Conservation (phyloP, 2,797 vertebrate genomes). For the Vireo griseus region DNA sequence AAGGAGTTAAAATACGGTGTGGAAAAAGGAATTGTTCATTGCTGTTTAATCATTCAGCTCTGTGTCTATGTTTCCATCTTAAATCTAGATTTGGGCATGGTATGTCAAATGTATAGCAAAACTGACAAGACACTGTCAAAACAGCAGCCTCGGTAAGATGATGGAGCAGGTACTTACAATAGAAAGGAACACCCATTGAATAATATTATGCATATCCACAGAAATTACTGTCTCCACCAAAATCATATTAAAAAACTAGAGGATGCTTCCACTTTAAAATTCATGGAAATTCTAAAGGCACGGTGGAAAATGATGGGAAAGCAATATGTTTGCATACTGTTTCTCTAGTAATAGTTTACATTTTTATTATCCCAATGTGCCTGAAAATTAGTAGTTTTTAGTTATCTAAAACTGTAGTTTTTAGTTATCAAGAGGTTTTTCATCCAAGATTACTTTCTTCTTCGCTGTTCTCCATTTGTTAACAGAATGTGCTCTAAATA, state of each 20-base stretch:
- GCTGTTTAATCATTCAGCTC: constrained; percentile 35
- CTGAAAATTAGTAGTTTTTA: neutral
- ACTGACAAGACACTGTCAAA: constrained; percentile 57
- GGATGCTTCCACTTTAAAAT: neutral
- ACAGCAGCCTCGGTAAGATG: neutral
- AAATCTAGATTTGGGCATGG: constrained; percentile 5
- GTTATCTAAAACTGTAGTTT: too few relatives aligned
- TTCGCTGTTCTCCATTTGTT: neutral
- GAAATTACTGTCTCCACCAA: neutral
- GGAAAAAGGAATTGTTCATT: neutral
- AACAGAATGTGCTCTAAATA: neutral
- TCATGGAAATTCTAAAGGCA: neutral
- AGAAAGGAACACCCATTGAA: neutral
- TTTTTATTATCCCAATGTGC: neutral
- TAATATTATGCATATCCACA: neutral
- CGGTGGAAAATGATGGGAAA: neutral
- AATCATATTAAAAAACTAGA: neutral
- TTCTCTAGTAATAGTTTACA: neutral
- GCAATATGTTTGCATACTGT: neutral
- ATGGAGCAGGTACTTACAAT: constrained; percentile 25
- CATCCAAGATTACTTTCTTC: neutral
- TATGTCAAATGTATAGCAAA: neutral
- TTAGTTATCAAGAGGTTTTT: neutral
- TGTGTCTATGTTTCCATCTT: neutral
- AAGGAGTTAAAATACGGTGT: constrained; percentile 7